Evolutionary conservation across 2,113 vertebrate genomes (phyloP).

Genomic region (Platichthys flesus): DNA sequence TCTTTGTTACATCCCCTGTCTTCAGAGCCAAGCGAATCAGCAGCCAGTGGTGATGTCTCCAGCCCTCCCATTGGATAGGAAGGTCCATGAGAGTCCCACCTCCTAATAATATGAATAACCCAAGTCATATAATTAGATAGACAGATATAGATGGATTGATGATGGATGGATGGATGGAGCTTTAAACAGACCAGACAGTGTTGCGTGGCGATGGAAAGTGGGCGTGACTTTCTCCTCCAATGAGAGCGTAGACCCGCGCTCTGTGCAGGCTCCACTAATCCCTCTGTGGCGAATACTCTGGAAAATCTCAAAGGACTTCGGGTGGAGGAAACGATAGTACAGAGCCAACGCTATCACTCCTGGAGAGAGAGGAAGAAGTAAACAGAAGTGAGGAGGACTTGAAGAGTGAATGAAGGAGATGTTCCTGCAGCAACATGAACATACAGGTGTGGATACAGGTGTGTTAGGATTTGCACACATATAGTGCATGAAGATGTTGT

Average conservation of each 20-base stretch:
- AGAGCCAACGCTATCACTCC: conserved; percentile 82
- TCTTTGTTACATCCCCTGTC: conserved; percentile 81
- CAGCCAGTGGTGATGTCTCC: conserved; percentile 87
- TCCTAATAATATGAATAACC: conserved; percentile 44
- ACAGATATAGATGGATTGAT: not conserved
- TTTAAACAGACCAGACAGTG: conserved; percentile 68
- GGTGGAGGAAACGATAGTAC: conserved; percentile 89
- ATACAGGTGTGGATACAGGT: not conserved
- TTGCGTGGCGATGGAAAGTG: conserved; percentile 71
- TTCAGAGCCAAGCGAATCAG: conserved; percentile 88
- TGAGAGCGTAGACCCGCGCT: conserved; percentile 56
- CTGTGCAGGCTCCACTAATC: conserved; percentile 41
- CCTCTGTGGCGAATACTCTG: conserved; percentile 75
- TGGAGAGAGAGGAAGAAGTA: conserved; percentile 66
- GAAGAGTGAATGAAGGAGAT: not conserved
- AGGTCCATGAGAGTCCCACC: conserved; percentile 75
- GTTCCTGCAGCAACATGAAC: not conserved
- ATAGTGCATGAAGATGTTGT: not conserved
- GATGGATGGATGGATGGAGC: not conserved
- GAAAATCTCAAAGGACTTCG: conserved; percentile 87
- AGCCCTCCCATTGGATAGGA: conserved; percentile 72
- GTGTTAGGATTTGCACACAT: not conserved
- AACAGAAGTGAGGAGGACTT: not conserved
- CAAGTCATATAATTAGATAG: conserved; percentile 6
- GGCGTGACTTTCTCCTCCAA: conserved; percentile 59